Base-by-base conservation (phyloP, 2,888 invertebrate genomes). In the Drosophila recens region DNA sequence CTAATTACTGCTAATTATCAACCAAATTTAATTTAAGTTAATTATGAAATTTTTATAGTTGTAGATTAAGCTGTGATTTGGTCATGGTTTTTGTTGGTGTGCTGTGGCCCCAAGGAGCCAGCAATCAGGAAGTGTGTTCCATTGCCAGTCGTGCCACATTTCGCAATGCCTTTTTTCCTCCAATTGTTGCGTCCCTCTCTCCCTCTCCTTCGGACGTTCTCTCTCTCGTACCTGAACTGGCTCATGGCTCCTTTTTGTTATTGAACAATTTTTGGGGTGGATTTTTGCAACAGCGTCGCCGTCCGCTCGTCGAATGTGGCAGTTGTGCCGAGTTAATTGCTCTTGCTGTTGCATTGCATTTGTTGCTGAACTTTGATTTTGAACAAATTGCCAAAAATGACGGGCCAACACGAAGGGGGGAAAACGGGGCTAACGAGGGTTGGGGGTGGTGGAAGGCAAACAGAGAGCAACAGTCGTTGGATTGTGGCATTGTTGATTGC, bases 41-140 rank as follows among this genome's bases (percentile, higher is more conserved):
- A 40, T 51, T 27, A 33, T 4, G 11, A 40, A 33, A 40, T 42
- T 6, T 0, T 4, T 17, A n/a, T 15, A n/a, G 11, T n/a, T 2
- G 23, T 4, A 42, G 4, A 27, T 36, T 13, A 6, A 10, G 10
- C 45, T 20, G 20, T 11, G 1, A 17, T n/a, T 33, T 11, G 11
- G 1, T 0, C 30, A 38, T 27, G 49, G 49, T 78, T 20, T 78
- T 20, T 54, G 61, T 48, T 34, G 6, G 87, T 80, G 58, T 73
- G 13, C 8, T 8, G 15, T 27, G 17, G 69, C 67, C 70, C 64
- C 59, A 53, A 65, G 56, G 52, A 78, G 75, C 71, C 84, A 83
- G 84, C 81, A 87, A 82, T 85, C 86, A 90, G 87, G 86, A 89
- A 88, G 80, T 87, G 87, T 87, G 87, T 87, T 82, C 52, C 82